Conservation (phyloP, 2,113 vertebrate species). For the Pelusios castaneus region DNA sequence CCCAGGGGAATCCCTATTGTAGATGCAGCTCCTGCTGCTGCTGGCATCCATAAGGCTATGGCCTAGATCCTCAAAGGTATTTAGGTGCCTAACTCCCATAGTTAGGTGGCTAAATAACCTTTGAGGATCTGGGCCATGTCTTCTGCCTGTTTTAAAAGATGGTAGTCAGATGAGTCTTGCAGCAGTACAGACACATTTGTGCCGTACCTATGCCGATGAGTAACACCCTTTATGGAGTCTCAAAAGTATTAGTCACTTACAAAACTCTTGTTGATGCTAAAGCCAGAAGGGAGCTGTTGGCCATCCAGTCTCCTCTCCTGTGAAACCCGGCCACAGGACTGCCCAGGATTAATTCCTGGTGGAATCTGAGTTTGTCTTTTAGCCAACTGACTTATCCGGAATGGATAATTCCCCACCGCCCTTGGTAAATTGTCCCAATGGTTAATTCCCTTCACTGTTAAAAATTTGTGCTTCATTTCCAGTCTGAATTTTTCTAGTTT, state of each 20-base stretch:
- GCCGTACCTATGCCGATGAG: neutral
- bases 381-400: neutral
- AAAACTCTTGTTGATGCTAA: too few relatives aligned
- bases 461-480: neutral
- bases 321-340: neutral
- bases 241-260: neutral
- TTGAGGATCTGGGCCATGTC: neutral
- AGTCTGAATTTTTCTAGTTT: neutral
- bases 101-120: neutral
- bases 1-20: neutral
- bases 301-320: neutral
- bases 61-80: neutral
- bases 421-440: neutral
- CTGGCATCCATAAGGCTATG: neutral
- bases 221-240: neutral
- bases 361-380: neutral
- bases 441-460: neutral
- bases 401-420: neutral
- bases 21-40: neutral
- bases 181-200: neutral
- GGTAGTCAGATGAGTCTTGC: neutral
- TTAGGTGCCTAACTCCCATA: neutral
- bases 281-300: too few relatives aligned
- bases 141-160: neutral
- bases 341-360: neutral